Evolutionary conservation across 2,113 vertebrate species (phyloP), one percentile per base, ranked within the genome.

Genomic region (Pangasianodon gigas): DNA sequence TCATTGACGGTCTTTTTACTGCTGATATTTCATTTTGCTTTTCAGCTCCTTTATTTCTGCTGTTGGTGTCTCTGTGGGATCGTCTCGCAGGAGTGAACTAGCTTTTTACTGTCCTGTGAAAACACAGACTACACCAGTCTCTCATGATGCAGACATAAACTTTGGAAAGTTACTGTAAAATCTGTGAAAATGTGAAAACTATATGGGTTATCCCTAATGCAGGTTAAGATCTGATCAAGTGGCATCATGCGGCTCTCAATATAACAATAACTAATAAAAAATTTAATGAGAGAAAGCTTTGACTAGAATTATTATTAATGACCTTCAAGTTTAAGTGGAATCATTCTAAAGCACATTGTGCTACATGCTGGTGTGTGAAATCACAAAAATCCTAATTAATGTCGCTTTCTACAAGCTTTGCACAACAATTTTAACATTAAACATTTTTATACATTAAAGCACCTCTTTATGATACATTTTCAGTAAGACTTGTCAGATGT

Each of bases 1-100:
- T 95, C 94, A 89, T 93, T 92, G 94, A 94, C 95, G 93, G 93
- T 94, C 93, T 95, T 96, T 87, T 95, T 87, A 95, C 89, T 77
- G 92, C 89, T 87, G 13, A 90, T 93, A 95, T 94, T 95, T 96
- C 92, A 95, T 89, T 13, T 41, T 29, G 74, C 6, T 60, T 89
- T 91, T 88, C 6, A 90, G 91, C 92, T 92, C 90, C 56, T 86
- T 87, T 86, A 14, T 37, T 41, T 21, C 16, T n/a, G 75, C 92
- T 89, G 46, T 67, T 88, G 92, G 91, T 93, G 87, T 93, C 90
- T 86, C 87, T 52, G 88, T 87, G 90, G 69, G 89, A 90, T 91
- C 54, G 91, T 93, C 94, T 96, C 95, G 94, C 95, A 94, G 93
- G 18, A 37, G 29, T 44, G 11, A 65, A 32, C 37, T 44, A 56